phyloP scores from a whole-genome alignment of 2,888 invertebrate genomes.

The Ochlodes sylvanus region DNA sequence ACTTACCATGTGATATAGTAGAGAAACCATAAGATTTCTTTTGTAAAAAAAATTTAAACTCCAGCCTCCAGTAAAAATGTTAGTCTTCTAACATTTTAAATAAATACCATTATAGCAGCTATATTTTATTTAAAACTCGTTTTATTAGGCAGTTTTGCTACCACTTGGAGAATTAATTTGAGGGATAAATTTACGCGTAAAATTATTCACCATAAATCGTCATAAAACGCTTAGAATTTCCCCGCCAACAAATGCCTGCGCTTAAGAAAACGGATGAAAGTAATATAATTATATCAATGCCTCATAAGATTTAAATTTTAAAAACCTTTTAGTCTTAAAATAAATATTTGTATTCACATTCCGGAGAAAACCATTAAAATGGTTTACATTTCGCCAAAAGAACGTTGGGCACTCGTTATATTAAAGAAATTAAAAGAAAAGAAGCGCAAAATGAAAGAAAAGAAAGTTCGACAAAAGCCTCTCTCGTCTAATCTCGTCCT shows the following conservation, averaged over 20 bases:
- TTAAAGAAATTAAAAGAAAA: conserved; percentile 25
- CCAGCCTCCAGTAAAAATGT: too few relatives aligned
- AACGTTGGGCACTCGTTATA: not conserved
- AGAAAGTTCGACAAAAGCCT: conserved; percentile 39
- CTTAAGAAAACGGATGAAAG: conserved; percentile 5
- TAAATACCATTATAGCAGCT: too few relatives aligned
- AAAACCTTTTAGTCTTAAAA: conserved; percentile 14
- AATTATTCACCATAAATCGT: conserved; percentile 12
- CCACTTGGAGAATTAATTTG: not conserved
- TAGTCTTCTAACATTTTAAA: too few relatives aligned
- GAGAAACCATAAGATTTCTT: too few relatives aligned
- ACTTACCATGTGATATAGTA: too few relatives aligned
- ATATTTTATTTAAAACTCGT: not conserved
- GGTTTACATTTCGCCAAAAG: not conserved
- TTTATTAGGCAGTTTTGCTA: not conserved
- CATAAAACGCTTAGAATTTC: not conserved
- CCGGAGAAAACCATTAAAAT: conserved; percentile 9
- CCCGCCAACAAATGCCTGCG: not conserved
- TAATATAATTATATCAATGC: not conserved
- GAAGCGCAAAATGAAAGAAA: conserved; percentile 15
- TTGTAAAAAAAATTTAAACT: not conserved
- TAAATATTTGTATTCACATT: conserved; percentile 16
- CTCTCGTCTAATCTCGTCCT: conserved; percentile 41
- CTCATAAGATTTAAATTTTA: not conserved
- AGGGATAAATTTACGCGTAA: conserved; percentile 4